Base-by-base conservation (phyloP, 2,797 vertebrate genomes). In the Smutsia temminckii region DNA sequence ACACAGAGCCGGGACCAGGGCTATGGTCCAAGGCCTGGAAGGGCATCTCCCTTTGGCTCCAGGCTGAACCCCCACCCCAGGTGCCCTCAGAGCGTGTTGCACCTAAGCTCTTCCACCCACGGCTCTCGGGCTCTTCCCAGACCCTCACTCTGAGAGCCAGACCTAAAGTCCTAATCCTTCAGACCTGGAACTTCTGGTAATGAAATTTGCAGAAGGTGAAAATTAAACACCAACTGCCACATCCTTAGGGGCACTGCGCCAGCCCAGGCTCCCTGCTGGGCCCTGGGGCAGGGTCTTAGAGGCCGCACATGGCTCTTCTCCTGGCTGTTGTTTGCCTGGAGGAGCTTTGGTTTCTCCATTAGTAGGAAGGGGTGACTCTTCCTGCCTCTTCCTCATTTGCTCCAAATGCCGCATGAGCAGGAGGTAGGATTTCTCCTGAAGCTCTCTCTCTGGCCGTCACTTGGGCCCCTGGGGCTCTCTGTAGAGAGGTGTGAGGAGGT, bases 201-300 rank as follows among this genome's bases (percentile, higher is more conserved):
- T 83, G 83, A 95, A 85, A 80, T 92, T 85, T 83, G 49, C n/a
- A 51, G 75, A 90, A 80, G 40, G 68, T 85, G 91, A 95, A 79
- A 93, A 66, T 92, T 40, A 72, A 85, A 96, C 46, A 17, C 25
- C 32, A 27, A 2, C 2, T 23, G 27, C 68, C 84, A 51, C 7
- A 2, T n/a, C 10, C 53, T 23, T 49, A 7, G 74, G 74, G 71
- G 55, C 57, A n/a, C 86, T 5, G 9, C 5, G 9, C 69, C 40
- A 29, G 57, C 55, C 63, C 0, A 0, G 55, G 49, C 46, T 46
- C 51, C 77, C 83, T 53, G 11, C 78, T 20, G 55, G 51, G 20
- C 32, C 29, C 46, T 2, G 0, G 4, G 1, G 11, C 7, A 29
- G 29, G 5, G 12, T 27, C 64, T 57, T 0, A 1, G 59, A 49